Conservation (phyloP, 2,797 vertebrate genomes). For the Phoeniculus purpureus region DNA sequence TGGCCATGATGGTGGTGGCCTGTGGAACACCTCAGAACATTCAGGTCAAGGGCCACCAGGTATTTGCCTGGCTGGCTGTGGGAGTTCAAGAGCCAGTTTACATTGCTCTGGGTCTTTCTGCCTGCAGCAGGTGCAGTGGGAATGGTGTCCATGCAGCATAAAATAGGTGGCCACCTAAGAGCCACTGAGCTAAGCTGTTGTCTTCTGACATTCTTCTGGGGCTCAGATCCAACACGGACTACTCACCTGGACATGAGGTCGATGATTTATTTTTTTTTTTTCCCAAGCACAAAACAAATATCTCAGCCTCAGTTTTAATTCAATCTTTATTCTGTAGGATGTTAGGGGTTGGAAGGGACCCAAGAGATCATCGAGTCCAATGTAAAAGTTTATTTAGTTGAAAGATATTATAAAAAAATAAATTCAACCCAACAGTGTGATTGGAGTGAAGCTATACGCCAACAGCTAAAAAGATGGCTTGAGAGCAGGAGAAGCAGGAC, state of each 20-base stretch:
- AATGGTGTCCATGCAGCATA: accelerated
- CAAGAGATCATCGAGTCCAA: no score
- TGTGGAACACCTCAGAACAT: accelerated
- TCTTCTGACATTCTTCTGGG: background rate
- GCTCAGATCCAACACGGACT: background rate
- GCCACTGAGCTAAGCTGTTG: accelerated
- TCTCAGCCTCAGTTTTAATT: background rate
- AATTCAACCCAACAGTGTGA: conserved; percentile 48
- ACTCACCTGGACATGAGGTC: accelerated
- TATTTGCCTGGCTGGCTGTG: background rate
- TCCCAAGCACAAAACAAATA: no score
- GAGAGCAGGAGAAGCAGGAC: conserved; percentile 56
- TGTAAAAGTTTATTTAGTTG: conserved; percentile 72
- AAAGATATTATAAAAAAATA: conserved; percentile 59
- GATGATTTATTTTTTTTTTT: background rate
- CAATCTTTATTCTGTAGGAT: conserved; percentile 69
- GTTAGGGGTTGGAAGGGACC: no score
- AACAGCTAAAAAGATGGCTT: conserved; percentile 52
- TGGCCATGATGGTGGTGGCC: no score
- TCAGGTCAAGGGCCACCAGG: background rate
- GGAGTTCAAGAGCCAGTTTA: background rate
- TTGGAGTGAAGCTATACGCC: conserved; percentile 59
- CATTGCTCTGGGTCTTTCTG: background rate
- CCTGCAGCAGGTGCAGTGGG: background rate
- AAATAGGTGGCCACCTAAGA: background rate